Conservation (phyloP, 53 echinoderm and acorn worm species). For the Echinarachnius parma region DNA sequence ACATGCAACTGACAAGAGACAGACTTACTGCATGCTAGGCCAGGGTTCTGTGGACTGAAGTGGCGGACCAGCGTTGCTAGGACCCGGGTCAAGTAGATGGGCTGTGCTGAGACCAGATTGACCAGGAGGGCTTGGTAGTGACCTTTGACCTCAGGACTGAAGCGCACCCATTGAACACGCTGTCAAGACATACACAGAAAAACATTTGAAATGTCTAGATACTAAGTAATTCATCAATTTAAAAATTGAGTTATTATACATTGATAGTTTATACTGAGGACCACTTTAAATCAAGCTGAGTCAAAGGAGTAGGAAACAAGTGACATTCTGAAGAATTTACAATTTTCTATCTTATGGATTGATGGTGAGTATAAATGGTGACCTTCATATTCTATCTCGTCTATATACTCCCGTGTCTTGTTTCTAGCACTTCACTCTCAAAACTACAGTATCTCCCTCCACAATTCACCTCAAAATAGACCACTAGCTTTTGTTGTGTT, state of each 20-base stretch:
- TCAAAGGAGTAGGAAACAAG: background rate
- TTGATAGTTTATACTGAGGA: no score
- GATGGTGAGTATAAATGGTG: no score
- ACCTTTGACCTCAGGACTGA: slow-evolving; percentile 14
- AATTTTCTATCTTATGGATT: no score
- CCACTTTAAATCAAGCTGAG: no score
- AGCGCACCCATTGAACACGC: slow-evolving; percentile 25
- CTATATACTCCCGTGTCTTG: no score
- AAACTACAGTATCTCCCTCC: no score
- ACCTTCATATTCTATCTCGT: no score
- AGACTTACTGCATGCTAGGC: background rate
- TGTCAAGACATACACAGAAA: slow-evolving; percentile 1
- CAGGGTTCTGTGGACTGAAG: slow-evolving; percentile 26
- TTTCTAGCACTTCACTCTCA: no score
- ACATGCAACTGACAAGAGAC: background rate
- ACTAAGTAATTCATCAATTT: background rate
- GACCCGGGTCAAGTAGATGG: slow-evolving; percentile 36
- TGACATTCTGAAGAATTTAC: background rate
- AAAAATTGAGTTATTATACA: background rate
- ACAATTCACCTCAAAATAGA: no score
- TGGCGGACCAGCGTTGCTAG: slow-evolving; percentile 31
- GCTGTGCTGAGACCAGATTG: slow-evolving; percentile 35
- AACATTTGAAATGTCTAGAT: background rate
- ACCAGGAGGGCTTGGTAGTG: slow-evolving; percentile 33
- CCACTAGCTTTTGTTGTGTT: no score